These are phyloP conservation scores for Cephus nigrinus DNA, from an alignment of 2,888 invertebrate species.

Conservation along the genomic window DNA sequence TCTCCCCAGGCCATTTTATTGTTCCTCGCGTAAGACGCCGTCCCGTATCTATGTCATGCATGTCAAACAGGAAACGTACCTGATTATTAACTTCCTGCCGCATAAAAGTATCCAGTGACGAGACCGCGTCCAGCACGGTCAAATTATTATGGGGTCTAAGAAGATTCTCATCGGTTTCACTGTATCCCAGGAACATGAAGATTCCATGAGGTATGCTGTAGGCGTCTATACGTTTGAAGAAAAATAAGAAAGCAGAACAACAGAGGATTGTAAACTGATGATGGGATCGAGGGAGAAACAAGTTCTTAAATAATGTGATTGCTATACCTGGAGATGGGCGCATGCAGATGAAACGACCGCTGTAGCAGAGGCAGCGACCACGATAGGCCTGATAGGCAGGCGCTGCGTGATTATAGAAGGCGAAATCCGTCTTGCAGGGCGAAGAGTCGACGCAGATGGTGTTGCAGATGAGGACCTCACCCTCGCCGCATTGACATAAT, in stretches of 20 bases:
- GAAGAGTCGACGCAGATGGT: constrained; percentile 89
- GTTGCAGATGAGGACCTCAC: constrained; percentile 84
- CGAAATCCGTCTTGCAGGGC: constrained; percentile 88
- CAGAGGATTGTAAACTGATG: not conserved
- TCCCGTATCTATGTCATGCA: not conserved
- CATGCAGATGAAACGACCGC: constrained; percentile 93
- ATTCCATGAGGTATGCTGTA: constrained; percentile 86
- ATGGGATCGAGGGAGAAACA: not conserved
- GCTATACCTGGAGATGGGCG: constrained; percentile 77
- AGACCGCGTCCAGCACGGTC: constrained; percentile 86
- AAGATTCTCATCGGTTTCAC: constrained; percentile 87
- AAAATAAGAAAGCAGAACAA: constrained; percentile 3
- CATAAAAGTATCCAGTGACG: constrained; percentile 84
- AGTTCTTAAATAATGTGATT: not conserved
- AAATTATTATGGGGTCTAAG: constrained; percentile 85
- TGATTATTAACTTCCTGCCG: constrained; percentile 79
- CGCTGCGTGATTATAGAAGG: constrained; percentile 90
- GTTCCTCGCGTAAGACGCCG: not conserved
- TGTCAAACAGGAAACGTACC: constrained; percentile 62
- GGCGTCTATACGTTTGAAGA: constrained; percentile 69
- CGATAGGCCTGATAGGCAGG: constrained; percentile 91
- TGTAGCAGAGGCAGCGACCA: constrained; percentile 90
- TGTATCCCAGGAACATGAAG: constrained; percentile 89
- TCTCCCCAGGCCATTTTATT: not conserved
- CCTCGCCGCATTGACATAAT: constrained; percentile 86